These are phyloP conservation scores for Homarus americanus DNA, from an alignment of 1,140 invertebrate species.

Conservation along the genomic window DNA sequence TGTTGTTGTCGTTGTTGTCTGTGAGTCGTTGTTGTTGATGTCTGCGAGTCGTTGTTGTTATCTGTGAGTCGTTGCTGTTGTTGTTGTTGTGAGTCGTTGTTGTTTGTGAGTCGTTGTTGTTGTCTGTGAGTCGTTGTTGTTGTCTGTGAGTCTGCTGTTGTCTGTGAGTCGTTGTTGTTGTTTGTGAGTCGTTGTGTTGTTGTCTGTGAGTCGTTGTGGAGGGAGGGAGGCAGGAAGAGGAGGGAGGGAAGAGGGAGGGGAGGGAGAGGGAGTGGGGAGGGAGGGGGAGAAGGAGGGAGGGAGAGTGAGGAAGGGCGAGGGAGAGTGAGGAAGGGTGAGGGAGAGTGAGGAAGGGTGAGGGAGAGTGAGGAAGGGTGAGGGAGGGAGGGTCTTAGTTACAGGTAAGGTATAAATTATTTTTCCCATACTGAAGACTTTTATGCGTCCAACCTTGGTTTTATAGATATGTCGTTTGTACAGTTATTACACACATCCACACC, in stretches of 20 bases:
- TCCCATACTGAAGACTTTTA: constrained; percentile 45
- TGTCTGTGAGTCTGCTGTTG: too few relatives aligned
- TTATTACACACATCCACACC: too few relatives aligned
- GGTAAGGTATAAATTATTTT: constrained; percentile 37
- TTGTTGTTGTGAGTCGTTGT: too few relatives aligned
- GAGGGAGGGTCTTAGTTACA: constrained; percentile 17
- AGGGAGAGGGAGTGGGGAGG: neutral
- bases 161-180: too few relatives aligned
- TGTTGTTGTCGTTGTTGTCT: too few relatives aligned
- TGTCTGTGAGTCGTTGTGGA: too few relatives aligned
- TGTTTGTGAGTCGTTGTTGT: too few relatives aligned
- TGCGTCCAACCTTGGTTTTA: constrained; percentile 26
- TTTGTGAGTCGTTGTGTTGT: neutral
- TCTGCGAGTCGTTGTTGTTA: too few relatives aligned
- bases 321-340: neutral
- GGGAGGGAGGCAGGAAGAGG: neutral
- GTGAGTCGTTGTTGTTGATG: too few relatives aligned
- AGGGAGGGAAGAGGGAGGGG: neutral
- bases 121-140: too few relatives aligned
- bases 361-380: neutral
- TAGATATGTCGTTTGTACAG: constrained; percentile 5
- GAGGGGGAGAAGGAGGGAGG: neutral
- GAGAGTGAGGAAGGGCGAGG: neutral
- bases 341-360: neutral
- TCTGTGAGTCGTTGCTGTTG: too few relatives aligned